Evolutionary conservation across 2,113 vertebrate genomes (phyloP).

Genomic region (Scopus umbretta): DNA sequence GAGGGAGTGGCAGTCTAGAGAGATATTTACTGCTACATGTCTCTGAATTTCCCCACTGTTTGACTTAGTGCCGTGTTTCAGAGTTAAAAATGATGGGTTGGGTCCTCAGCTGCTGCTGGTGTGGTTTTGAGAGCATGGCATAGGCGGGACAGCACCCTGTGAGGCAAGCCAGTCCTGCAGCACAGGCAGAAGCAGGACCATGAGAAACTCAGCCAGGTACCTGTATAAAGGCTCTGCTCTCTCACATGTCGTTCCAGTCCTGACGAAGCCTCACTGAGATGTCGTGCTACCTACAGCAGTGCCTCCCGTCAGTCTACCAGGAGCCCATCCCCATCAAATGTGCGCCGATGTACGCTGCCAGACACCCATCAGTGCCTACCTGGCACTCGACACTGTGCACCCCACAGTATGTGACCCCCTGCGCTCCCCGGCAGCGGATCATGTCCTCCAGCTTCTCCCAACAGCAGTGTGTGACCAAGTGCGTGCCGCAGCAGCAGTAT

Average conservation of each 20-base stretch:
- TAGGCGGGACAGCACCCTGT: neutral
- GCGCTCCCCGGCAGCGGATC: neutral
- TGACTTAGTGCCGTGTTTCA: fast-evolving
- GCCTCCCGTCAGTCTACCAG: neutral
- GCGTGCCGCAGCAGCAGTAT: neutral
- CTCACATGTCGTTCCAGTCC: neutral
- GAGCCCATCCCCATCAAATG: neutral
- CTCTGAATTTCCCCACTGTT: neutral
- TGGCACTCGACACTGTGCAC: neutral
- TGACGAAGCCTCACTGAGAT: neutral
- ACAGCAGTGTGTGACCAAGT: neutral
- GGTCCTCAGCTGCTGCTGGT: neutral
- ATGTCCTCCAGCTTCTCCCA: neutral
- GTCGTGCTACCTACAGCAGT: neutral
- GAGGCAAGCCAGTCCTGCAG: fast-evolving
- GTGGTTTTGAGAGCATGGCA: fast-evolving
- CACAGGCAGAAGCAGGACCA: fast-evolving
- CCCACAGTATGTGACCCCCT: neutral
- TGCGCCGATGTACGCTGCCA: fast-evolving
- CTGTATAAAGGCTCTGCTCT: neutral
- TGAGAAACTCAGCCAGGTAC: fast-evolving
- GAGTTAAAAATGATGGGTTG: neutral
- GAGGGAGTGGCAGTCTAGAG: neutral
- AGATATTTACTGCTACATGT: neutral
- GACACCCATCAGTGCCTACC: neutral